Evolutionary conservation across 2,888 invertebrate genomes (phyloP), one percentile per base, ranked within the genome.

Genomic region (Stictocephala bisonia): DNA sequence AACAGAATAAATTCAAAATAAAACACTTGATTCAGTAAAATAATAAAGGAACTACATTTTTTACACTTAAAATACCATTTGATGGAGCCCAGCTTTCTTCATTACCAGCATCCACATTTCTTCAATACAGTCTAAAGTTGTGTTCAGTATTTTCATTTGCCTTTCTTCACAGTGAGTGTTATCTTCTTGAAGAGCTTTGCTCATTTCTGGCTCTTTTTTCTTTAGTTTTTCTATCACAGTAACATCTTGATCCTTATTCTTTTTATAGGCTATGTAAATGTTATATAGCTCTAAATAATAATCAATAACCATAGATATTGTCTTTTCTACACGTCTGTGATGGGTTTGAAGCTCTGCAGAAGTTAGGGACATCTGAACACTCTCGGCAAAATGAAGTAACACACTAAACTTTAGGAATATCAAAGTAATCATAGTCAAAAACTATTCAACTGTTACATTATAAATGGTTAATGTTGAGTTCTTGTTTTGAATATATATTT

Each of bases 41-140:
- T n/a, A n/a, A n/a, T n/a, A n/a, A n/a, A n/a, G n/a, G n/a, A n/a
- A n/a, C n/a, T n/a, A n/a, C n/a, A n/a, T n/a, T n/a, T n/a, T n/a
- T n/a, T n/a, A n/a, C n/a, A n/a, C n/a, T n/a, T n/a, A n/a, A n/a
- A n/a, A 60, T 22, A 60, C 18, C 2, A 40, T 27, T 40, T 35
- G 40, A 60, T 60, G 60, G 13, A 60, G 31, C 13, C 60, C 60
- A 35, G 60, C 27, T 20, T 40, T 40, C 35, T 20, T 35, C n/a
- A 60, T 60, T 3, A 60, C 31, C 6, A 60, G 22, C 60, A 60
- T 60, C 60, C 60, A 60, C 60, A 60, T 60, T 60, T 60, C 60
- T 3, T 60, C 60, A 18, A 60, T 20, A 40, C 60, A 60, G 22
- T 31, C 35, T 22, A 60, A 60, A 60, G 60, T 60, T 24, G 40